Base-by-base conservation (phyloP, 1,140 invertebrate genomes). In the Ceratosolen solmsi region DNA sequence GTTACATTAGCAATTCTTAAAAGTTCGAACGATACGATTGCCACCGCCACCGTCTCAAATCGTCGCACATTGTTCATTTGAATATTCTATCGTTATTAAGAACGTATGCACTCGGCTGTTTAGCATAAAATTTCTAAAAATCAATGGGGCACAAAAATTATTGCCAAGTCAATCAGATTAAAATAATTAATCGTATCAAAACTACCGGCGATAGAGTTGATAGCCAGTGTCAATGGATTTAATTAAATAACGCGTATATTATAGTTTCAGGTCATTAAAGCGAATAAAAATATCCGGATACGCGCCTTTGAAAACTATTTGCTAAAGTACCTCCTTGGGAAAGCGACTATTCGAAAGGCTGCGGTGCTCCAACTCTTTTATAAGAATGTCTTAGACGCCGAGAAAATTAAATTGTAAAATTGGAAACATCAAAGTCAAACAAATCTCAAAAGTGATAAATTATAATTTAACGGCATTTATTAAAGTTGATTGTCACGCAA, bases 391-490 rank as follows among this genome's bases (percentile, higher is more conserved):
- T 63, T 63, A 4, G 2, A 30, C 9, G 33, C 8, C 20, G 63
- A 9, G 63, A 68, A 38, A 68, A 68, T 68, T 68, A 38, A 22
- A 68, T 68, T 20, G 15, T 38, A 68, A 38, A 38, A 38, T 38
- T 5, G 15, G 27, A 38, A 38, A 4, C 33, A 25, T 68, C 33
- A 68, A 68, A 68, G 33, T 38, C 33, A 17, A 68, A 38, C 33
- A 22, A 68, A 68, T 38, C 33, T 68, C 63, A n/a, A 68, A n/a
- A 68, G 36, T 20, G 3, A 68, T 68, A 68, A 68, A 68, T 68
- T 68, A 68, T 68, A 68, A 68, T 68, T 68, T 68, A 4, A 68
- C 15, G 27, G 36, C 63, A 68, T 68, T 68, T 68, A 38, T 68
- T n/a, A 68, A 68, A 68, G 63, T 68, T 68, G 63, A 65, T 36